These are phyloP conservation scores for Nesidiocoris tenuis DNA, from an alignment of 2,888 invertebrate species.

Conservation along the genomic window DNA sequence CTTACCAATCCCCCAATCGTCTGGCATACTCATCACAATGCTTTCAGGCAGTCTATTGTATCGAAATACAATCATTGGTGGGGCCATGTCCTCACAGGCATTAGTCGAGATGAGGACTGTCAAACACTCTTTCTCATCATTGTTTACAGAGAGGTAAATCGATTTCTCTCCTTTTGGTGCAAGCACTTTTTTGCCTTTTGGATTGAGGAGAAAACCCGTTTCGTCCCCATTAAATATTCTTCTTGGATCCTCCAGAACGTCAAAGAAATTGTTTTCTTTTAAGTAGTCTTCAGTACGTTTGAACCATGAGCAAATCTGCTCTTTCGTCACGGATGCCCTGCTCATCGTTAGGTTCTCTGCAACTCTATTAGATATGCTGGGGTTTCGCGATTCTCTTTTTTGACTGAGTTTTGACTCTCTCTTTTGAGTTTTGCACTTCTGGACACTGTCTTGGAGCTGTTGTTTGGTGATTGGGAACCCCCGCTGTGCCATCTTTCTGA, in stretches of 20 bases:
- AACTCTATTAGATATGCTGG: neutral
- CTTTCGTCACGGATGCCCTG: neutral
- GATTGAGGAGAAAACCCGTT: constrained; percentile 51
- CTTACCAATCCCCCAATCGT: constrained; percentile 54
- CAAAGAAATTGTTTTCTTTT: neutral
- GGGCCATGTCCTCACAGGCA: constrained; percentile 51
- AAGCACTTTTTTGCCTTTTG: constrained; percentile 1
- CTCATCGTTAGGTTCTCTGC: constrained; percentile 6
- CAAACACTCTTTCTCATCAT: constrained; percentile 51
- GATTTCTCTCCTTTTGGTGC: neutral
- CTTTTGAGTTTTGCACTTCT: neutral
- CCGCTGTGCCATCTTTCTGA: neutral
- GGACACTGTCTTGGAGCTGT: neutral
- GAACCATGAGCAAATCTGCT: neutral
- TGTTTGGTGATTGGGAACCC: neutral
- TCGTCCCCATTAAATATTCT: constrained; percentile 53
- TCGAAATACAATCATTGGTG: constrained; percentile 49
- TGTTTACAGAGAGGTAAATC: constrained; percentile 4
- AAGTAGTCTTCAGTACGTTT: neutral
- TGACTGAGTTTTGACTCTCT: neutral
- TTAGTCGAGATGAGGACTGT: constrained; percentile 51
- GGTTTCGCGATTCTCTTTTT: neutral
- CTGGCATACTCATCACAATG: constrained; percentile 48
- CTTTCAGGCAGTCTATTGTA: constrained; percentile 52
- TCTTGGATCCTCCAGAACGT: neutral